These are phyloP conservation scores for Argyresthia goedartella DNA, from an alignment of 2,888 invertebrate genomes.

Conservation along the genomic window DNA sequence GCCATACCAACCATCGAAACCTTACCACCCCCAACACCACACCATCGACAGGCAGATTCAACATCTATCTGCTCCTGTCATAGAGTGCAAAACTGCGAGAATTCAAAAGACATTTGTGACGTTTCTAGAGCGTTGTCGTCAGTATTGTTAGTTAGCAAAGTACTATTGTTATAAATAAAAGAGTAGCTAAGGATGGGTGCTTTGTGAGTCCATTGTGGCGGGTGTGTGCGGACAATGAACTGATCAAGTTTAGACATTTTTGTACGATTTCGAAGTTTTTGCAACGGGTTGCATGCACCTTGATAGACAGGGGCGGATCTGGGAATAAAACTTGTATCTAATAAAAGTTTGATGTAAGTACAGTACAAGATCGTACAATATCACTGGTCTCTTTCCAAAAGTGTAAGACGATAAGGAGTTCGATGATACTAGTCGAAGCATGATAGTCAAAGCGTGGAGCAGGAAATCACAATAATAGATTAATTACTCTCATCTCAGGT, in stretches of 20 bases:
- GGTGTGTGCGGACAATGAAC: conserved; percentile 59
- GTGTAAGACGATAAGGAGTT: too few species aligned
- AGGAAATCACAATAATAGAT: too few species aligned
- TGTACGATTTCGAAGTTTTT: conserved; percentile 48
- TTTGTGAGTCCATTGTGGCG: conserved; percentile 59
- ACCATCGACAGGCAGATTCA: neutral
- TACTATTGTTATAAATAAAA: conserved; percentile 59
- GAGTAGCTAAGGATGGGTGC: conserved; percentile 64
- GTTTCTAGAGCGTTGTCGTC: neutral
- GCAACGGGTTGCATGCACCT: conserved; percentile 67
- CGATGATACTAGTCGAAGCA: too few species aligned
- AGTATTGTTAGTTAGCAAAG: conserved; percentile 55
- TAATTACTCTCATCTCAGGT: too few species aligned
- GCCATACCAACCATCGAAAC: conserved; percentile 20
- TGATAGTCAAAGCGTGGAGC: too few species aligned
- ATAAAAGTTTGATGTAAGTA: too few species aligned
- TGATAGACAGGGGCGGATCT: conserved; percentile 40
- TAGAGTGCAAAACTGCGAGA: too few species aligned
- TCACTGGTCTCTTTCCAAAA: too few species aligned
- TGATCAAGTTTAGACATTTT: conserved; percentile 63
- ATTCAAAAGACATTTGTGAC: too few species aligned
- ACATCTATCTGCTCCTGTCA: neutral
- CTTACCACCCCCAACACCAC: neutral
- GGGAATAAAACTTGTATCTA: neutral
- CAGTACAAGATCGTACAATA: too few species aligned